These are phyloP conservation scores for Callinectes sapidus DNA, from an alignment of 2,888 invertebrate genomes.

Conservation along the genomic window DNA sequence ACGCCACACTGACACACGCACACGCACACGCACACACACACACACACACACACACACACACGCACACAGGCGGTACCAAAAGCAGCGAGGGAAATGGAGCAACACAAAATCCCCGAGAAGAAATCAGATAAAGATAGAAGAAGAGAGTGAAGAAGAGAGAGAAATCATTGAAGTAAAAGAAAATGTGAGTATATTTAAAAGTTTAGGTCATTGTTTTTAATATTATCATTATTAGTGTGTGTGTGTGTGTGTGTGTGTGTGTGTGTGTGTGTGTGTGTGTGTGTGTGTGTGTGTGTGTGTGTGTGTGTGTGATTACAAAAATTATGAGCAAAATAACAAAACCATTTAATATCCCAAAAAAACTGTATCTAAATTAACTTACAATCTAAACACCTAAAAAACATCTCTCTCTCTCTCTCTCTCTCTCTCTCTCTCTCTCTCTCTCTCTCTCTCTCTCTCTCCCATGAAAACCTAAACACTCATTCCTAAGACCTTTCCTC, in stretches of 20 bases:
- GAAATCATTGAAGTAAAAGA: background rate
- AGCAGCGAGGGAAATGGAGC: conserved; percentile 2
- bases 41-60: background rate
- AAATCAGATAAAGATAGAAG: background rate
- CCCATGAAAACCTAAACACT: background rate
- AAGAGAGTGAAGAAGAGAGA: background rate
- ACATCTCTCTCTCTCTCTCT: background rate
- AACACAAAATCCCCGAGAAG: background rate
- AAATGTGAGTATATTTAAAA: background rate
- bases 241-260: conserved; percentile 18
- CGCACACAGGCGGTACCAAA: background rate
- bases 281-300: conserved; percentile 39
- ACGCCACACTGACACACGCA: background rate
- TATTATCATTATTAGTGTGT: background rate
- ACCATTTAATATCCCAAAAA: background rate
- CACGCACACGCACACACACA: too few relatives aligned
- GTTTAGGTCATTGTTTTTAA: too few relatives aligned
- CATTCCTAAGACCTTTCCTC: background rate
- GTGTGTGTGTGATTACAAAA: conserved; percentile 46
- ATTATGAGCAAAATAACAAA: too few relatives aligned
- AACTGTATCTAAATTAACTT: background rate
- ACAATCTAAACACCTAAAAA: too few relatives aligned
- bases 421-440: conserved; percentile 1
- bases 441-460: conserved; percentile 14
- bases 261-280: conserved; percentile 26